phyloP scores from a whole-genome alignment of 92 coral and sea anemone genomes.

The Epizoanthus scotinus region DNA sequence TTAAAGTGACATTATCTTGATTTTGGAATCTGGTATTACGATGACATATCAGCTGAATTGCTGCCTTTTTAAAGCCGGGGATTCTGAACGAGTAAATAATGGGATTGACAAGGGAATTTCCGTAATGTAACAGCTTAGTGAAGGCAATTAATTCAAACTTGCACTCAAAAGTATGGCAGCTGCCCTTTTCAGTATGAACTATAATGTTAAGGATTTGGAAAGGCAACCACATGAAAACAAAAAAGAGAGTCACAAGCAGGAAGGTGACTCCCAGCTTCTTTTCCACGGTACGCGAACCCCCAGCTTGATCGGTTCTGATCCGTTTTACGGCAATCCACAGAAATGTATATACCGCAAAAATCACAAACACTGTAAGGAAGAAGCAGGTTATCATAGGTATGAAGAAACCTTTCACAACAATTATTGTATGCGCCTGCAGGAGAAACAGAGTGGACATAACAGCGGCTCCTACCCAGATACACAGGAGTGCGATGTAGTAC shows the following conservation, averaged over 20 bases:
- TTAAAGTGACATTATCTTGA: conserved; percentile 5
- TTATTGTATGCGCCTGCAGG: background rate
- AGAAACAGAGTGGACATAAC: background rate
- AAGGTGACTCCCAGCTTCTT: conserved; percentile 30
- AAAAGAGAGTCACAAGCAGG: conserved; percentile 21
- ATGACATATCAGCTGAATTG: conserved; percentile 15
- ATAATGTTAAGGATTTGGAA: conserved; percentile 23
- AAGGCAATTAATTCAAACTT: conserved; percentile 33
- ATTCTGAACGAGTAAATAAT: conserved; percentile 30
- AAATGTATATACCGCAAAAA: conserved; percentile 3
- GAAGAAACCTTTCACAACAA: background rate
- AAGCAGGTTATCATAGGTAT: conserved; percentile 29
- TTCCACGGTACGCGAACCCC: conserved; percentile 21
- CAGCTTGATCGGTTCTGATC: conserved; percentile 1
- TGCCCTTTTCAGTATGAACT: background rate
- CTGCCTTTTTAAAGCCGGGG: conserved; percentile 35
- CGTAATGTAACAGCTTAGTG: conserved; percentile 31
- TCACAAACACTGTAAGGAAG: conserved; percentile 15
- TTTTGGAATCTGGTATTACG: background rate
- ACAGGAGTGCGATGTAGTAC: background rate
- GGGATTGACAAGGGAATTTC: conserved; percentile 35
- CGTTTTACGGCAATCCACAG: conserved; percentile 14
- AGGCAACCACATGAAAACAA: conserved; percentile 34
- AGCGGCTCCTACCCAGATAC: conserved; percentile 28
- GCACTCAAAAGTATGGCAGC: conserved; percentile 28